Conservation (phyloP, 2,113 vertebrate genomes). For the Drymodes brunneopygia region DNA sequence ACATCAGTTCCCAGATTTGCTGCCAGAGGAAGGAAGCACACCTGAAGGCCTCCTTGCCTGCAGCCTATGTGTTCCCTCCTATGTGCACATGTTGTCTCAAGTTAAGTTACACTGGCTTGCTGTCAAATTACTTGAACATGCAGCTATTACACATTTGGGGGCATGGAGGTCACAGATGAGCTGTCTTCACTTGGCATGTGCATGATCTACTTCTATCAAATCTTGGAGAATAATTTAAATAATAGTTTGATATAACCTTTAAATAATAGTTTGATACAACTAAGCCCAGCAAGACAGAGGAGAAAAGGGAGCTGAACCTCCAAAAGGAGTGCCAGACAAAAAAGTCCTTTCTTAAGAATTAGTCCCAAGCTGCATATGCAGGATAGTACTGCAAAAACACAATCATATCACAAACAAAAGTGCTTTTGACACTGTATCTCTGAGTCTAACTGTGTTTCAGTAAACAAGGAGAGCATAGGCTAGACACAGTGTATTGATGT, state of each 20-base stretch:
- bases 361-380: not conserved
- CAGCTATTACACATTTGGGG: not conserved
- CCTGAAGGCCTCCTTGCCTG: not conserved
- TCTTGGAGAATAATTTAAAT: not conserved
- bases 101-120: not conserved
- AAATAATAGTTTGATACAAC: not conserved
- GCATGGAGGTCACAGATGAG: not conserved
- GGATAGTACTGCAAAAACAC: not conserved
- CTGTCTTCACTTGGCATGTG: not conserved
- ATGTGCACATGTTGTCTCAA: accelerated
- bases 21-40: not conserved
- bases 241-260: not conserved
- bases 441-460: not conserved
- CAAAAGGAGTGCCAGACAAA: not conserved
- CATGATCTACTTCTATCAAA: not conserved
- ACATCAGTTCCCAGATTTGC: not conserved
- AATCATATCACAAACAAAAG: not conserved
- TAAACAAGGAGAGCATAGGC: not conserved
- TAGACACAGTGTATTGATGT: not conserved
- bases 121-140: not conserved
- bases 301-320: not conserved
- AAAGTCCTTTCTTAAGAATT: not conserved
- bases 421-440: not conserved
- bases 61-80: not conserved
- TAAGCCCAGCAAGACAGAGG: not conserved